A percentile compares a stretch with the other conserved stretches of the same genome.
Conservation (phyloP, 1,140 invertebrate genomes). For the Aphis craccivora region DNA sequence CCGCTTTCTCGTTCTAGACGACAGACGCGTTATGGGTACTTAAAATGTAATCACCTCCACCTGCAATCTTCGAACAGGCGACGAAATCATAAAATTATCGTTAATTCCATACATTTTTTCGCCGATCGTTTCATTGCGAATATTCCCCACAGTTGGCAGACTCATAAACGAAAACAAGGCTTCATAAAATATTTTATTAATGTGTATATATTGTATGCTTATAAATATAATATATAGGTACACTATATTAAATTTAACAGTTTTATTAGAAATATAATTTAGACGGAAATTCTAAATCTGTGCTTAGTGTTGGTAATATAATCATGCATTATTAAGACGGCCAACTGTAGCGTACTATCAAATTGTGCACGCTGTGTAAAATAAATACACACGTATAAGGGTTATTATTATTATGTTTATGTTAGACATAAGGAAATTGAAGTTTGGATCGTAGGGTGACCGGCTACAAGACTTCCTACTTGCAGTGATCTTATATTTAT, state of each 20-base stretch:
- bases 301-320: neutral
- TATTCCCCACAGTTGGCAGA: neutral
- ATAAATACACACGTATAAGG: neutral
- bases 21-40: neutral
- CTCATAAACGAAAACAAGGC: neutral
- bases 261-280: neutral
- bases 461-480: neutral
- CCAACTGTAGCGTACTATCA: neutral
- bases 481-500: neutral
- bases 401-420: neutral
- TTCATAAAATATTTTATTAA: no score
- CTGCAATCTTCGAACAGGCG: neutral
- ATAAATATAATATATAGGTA: no score
- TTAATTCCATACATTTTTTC: neutral
- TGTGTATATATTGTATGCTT: neutral
- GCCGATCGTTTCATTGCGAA: neutral
- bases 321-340: neutral
- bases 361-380: neutral
- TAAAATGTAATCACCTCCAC: neutral
- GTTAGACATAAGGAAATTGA: neutral
- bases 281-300: neutral
- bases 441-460: neutral
- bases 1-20: neutral
- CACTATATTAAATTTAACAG: neutral
- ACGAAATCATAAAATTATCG: conserved; percentile 6